Evolutionary conservation across 2,113 vertebrate species (phyloP).

Genomic region (Hystrix brachyura): DNA sequence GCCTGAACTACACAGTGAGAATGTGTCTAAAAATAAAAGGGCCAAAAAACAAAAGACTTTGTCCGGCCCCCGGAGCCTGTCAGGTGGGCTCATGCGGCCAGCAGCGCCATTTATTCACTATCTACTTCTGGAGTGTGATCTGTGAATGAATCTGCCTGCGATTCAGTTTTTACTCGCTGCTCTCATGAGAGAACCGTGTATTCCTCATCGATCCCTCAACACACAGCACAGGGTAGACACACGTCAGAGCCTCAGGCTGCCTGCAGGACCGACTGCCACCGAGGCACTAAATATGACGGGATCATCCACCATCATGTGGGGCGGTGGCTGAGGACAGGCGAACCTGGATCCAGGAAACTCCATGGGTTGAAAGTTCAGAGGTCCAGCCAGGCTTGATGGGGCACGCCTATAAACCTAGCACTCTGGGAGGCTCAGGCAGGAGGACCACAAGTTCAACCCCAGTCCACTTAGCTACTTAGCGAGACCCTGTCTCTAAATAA

Average conservation of each 20-base stretch:
- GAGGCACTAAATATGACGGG: background rate
- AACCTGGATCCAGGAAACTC: too few species aligned
- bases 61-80: background rate
- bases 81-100: accelerated
- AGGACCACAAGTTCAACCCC: background rate
- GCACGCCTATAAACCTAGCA: background rate
- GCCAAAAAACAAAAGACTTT: background rate
- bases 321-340: accelerated
- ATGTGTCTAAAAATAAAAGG: background rate
- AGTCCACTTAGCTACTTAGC: background rate
- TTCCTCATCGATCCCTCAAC: accelerated
- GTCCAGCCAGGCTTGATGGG: background rate
- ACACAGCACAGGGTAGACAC: background rate
- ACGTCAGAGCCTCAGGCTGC: accelerated
- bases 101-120: background rate
- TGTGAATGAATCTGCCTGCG: too few species aligned
- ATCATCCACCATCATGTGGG: accelerated
- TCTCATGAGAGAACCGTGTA: background rate
- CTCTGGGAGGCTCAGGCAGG: background rate
- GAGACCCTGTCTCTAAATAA: background rate
- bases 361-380: accelerated
- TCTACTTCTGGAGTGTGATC: accelerated
- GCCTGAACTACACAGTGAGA: background rate
- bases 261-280: accelerated
- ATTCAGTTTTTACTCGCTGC: background rate